Evolutionary conservation across 1,140 invertebrate genomes (phyloP), one percentile per base, ranked within the genome.

Genomic region (Campoletis sonorensis): DNA sequence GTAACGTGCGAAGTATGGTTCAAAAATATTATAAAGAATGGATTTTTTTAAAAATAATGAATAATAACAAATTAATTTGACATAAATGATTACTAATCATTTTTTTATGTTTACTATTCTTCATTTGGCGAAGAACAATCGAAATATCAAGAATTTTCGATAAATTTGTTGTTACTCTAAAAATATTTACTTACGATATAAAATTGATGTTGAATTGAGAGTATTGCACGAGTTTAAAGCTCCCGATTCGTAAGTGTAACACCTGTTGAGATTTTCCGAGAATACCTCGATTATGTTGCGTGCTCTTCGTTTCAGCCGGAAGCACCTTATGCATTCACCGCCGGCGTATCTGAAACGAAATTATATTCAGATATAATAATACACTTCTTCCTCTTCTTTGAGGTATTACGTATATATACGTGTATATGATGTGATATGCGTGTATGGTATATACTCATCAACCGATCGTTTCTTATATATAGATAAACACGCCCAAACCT

Each of bases 241-340:
- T 3, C 92, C 92, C 79, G 93, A 92, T 88, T 94, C 94, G 75
- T 92, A 93, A 2, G 92, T 94, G 87, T 94, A 95, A 88, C 95
- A 95, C 85, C 92, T 94, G 84, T 94, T 94, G 75, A 94, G 87
- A 81, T 93, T 93, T 83, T 94, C 93, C 3, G 93, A 93, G 86
- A 93, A 93, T n/a, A 95, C 93, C 87, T 95, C 93, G 51, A 95
- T 92, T 49, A 95, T 92, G 85, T 95, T 95, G 15, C 91, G 87
- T 2, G 95, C 94, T 72, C 94, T 93, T 75, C 94, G 89, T 79
- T 92, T 91, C 40, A 95, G 85, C 81, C 94, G 93, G 81, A 95
- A 93, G 85, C 95, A 95, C 78, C 94, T 90, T 49, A 94, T 93
- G 86, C 95, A 95, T 79, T 93, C 91, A 27, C 91, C 91, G 37